phyloP scores from a whole-genome alignment of 2,888 invertebrate species.

The Antheraea yamamai region DNA sequence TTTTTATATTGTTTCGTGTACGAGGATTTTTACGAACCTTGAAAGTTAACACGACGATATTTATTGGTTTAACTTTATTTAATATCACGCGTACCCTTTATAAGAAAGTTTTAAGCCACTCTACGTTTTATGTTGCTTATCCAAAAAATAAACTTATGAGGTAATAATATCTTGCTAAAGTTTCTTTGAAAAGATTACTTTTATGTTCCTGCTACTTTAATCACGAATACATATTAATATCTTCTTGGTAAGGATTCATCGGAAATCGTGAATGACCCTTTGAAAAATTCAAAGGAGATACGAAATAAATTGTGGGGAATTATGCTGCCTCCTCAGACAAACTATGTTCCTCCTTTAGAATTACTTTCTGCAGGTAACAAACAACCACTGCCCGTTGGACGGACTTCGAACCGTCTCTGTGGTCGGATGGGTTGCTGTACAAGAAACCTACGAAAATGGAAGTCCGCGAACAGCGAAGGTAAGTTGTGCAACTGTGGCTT shows the following conservation, averaged over 20 bases:
- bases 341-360: too few relatives aligned
- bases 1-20: neutral
- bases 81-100: constrained; percentile 64
- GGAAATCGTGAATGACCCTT: neutral
- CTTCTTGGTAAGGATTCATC: neutral
- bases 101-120: constrained; percentile 71
- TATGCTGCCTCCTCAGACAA: too few relatives aligned
- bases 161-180: neutral
- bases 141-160: constrained; percentile 27
- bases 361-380: too few relatives aligned
- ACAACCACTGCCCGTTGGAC: too few relatives aligned
- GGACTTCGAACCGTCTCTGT: too few relatives aligned
- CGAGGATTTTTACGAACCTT: constrained; percentile 47
- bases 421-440: too few relatives aligned
- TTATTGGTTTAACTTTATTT: constrained; percentile 81
- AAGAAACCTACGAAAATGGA: too few relatives aligned
- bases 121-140: constrained; percentile 28
- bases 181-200: neutral
- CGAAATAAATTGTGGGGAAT: too few relatives aligned
- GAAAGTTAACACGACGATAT: constrained; percentile 78
- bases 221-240: neutral
- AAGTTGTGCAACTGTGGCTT: too few relatives aligned
- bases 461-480: too few relatives aligned
- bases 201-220: neutral
- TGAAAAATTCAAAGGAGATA: too few relatives aligned